Evolutionary conservation across 1,140 invertebrate genomes (phyloP).

Genomic region (Vollenhovia emeryi): DNA sequence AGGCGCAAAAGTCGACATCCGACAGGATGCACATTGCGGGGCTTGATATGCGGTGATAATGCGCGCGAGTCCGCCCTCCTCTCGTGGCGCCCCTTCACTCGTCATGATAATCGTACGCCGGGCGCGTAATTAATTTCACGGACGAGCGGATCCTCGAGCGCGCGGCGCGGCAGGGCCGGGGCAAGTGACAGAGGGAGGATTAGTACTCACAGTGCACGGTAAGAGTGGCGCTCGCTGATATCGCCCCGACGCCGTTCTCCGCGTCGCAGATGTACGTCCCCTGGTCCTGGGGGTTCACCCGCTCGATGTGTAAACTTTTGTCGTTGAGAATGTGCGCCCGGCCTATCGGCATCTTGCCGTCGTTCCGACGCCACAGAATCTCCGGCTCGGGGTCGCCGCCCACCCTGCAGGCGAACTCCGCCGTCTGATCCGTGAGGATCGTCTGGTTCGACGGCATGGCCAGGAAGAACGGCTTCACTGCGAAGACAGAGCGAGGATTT

Average conservation of each 20-base stretch:
- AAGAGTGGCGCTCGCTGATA: conserved; percentile 90
- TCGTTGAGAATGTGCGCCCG: conserved; percentile 91
- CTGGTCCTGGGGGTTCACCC: conserved; percentile 91
- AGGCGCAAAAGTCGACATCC: conserved; percentile 48
- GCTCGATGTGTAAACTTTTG: conserved; percentile 91
- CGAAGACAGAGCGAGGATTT: conserved; percentile 78
- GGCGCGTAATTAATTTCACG: conserved; percentile 59
- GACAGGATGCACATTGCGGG: conserved; percentile 45
- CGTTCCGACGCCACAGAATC: conserved; percentile 95
- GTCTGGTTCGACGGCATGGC: conserved; percentile 94
- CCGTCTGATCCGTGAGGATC: conserved; percentile 91
- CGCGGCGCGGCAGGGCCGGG: background rate
- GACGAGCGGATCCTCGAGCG: conserved; percentile 23
- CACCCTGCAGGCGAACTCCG: conserved; percentile 95
- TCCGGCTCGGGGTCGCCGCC: conserved; percentile 96
- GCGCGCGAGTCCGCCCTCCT: conserved; percentile 31
- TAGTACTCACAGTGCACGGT: conserved; percentile 91
- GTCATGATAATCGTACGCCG: conserved; percentile 43
- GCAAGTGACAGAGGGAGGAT: conserved; percentile 19
- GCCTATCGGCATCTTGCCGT: conserved; percentile 92
- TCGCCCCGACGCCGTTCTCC: conserved; percentile 91
- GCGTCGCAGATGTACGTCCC: conserved; percentile 94
- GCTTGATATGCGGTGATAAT: conserved; percentile 51
- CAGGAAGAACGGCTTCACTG: conserved; percentile 96
- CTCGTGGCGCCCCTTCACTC: conserved; percentile 15